These are phyloP conservation scores for Podilymbus podiceps DNA, from an alignment of 2,113 vertebrate species.

Conservation along the genomic window DNA sequence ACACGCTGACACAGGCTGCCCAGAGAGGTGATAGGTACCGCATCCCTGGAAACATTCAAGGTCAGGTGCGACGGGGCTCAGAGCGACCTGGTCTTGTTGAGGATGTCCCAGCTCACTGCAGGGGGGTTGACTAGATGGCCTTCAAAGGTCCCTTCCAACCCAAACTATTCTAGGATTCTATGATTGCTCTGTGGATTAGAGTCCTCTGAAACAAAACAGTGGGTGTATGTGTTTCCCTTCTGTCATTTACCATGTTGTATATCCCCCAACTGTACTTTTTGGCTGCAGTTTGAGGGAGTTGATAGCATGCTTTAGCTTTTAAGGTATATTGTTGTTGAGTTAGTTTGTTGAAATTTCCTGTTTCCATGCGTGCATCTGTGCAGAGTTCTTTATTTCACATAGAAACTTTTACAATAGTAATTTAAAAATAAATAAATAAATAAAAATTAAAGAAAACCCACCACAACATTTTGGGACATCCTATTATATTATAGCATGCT, in stretches of 20 bases:
- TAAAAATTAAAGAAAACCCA: no score
- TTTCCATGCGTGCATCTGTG: neutral
- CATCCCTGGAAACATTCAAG: neutral
- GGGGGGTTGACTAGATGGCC: rapidly evolving
- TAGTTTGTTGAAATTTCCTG: neutral
- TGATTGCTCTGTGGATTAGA: neutral
- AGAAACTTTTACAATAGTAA: neutral
- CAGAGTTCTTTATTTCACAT: neutral
- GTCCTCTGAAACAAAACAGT: neutral
- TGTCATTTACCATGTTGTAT: neutral
- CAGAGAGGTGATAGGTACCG: neutral
- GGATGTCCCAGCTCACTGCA: neutral
- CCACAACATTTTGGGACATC: neutral
- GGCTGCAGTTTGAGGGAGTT: neutral
- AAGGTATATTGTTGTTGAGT: neutral
- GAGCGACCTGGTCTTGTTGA: neutral
- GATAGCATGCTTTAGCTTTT: neutral
- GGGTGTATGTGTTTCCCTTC: neutral
- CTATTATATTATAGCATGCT: neutral
- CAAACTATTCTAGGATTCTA: neutral
- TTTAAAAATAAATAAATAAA: no score
- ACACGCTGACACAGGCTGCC: neutral
- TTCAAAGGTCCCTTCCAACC: neutral
- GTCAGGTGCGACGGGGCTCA: neutral
- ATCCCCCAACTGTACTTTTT: neutral